Evolutionary conservation across 1,140 invertebrate species (phyloP).

Genomic region (Euglossa dilemma): DNA sequence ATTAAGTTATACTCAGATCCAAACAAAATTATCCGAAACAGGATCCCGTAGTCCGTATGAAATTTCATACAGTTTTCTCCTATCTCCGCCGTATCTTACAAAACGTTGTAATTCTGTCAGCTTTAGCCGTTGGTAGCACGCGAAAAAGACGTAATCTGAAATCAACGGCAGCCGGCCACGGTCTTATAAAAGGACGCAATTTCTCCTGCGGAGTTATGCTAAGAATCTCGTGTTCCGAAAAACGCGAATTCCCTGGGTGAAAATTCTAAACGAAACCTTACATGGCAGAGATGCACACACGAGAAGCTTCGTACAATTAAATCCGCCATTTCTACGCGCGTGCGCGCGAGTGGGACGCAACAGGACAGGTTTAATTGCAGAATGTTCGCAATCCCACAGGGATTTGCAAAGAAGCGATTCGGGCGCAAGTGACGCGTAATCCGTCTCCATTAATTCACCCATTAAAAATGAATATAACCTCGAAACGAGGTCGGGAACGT

Average conservation of each 20-base stretch:
- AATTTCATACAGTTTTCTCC: no score
- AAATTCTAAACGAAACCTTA: not conserved
- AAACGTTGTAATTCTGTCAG: no score
- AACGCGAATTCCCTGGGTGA: not conserved
- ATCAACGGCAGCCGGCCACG: not conserved
- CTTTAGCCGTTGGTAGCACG: no score
- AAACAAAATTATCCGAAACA: no score
- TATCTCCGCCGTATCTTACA: no score
- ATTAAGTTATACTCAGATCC: no score
- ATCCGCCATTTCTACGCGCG: not conserved
- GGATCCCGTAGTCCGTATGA: no score
- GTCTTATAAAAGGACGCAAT: not conserved
- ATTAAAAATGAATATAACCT: slow-evolving; percentile 53
- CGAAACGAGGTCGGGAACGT: slow-evolving; percentile 28
- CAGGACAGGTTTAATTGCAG: slow-evolving; percentile 18
- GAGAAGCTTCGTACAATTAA: not conserved
- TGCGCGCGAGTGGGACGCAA: not conserved
- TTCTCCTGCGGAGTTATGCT: not conserved
- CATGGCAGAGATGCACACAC: no score
- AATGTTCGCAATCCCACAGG: slow-evolving; percentile 32
- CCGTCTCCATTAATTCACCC: slow-evolving; percentile 36
- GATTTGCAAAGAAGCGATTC: slow-evolving; percentile 47
- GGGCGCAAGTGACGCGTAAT: slow-evolving; percentile 35
- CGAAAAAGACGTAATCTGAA: no score
- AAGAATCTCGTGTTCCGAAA: no score